Conservation (phyloP, 2,113 vertebrate genomes). For the Oceanites oceanicus region DNA sequence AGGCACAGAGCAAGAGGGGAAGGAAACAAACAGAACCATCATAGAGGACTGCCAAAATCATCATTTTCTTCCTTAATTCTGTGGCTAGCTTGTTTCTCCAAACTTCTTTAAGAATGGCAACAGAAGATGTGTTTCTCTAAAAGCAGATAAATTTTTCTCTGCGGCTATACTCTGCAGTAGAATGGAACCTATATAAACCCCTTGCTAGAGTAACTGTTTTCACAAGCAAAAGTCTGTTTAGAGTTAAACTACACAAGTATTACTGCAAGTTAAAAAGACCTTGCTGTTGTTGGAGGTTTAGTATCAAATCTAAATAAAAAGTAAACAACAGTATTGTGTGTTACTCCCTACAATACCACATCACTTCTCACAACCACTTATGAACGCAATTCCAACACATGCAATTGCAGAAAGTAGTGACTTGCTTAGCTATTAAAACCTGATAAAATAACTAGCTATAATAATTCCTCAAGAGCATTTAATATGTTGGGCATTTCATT, state of each 20-base stretch:
- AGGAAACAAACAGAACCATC: not conserved
- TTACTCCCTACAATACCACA: not conserved
- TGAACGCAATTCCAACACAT: not conserved
- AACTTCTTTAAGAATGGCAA: not conserved
- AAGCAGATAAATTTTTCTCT: not conserved
- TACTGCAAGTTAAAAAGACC: not conserved
- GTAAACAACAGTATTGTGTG: not conserved
- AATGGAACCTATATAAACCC: not conserved
- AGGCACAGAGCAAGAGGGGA: not conserved
- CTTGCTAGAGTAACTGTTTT: not conserved
- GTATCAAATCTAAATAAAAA: conserved; percentile 50
- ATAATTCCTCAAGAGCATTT: conserved; percentile 55
- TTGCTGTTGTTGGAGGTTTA: not conserved
- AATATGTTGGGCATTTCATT: conserved; percentile 43
- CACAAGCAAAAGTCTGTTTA: not conserved
- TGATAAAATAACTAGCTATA: conserved; percentile 8
- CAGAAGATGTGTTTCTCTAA: not conserved
- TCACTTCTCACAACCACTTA: conserved; percentile 44
- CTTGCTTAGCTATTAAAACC: not conserved
- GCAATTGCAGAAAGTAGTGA: not conserved
- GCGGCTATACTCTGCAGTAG: not conserved
- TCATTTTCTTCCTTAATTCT: not conserved
- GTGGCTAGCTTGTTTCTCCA: not conserved
- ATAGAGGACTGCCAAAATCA: not conserved
- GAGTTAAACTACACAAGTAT: not conserved